phyloP scores from a whole-genome alignment of 2,888 invertebrate species.

The Torymus tubicola region DNA sequence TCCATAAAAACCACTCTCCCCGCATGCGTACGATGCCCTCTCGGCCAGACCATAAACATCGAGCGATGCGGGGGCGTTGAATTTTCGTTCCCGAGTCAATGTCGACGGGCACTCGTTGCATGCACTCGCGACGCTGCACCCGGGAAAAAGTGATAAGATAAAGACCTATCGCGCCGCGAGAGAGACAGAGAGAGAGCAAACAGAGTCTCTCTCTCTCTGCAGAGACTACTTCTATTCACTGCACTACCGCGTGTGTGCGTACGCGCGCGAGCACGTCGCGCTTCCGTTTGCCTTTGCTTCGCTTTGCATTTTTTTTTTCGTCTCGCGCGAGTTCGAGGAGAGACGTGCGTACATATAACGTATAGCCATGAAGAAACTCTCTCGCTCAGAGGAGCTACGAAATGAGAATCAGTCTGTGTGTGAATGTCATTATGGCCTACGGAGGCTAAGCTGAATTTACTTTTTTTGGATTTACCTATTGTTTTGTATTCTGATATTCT shows the following conservation, averaged over 20 bases:
- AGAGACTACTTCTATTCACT: conserved; percentile 33
- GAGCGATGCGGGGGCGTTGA: conserved; percentile 23
- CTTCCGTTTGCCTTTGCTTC: conserved; percentile 39
- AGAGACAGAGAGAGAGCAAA: conserved; percentile 25
- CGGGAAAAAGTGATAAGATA: conserved; percentile 66
- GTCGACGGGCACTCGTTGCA: conserved; percentile 18
- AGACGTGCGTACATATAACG: too few relatives aligned
- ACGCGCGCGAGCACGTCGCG: conserved; percentile 7
- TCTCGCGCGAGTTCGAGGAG: background rate
- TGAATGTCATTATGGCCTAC: too few relatives aligned
- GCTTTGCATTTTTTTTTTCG: conserved; percentile 25
- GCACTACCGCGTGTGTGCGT: background rate
- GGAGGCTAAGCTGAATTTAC: too few relatives aligned
- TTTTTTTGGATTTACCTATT: too few relatives aligned
- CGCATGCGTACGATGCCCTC: background rate
- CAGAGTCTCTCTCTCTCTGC: conserved; percentile 12
- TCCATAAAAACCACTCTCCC: too few relatives aligned
- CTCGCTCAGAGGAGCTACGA: too few relatives aligned
- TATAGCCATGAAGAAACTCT: too few relatives aligned
- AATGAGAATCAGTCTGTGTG: too few relatives aligned
- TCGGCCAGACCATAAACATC: conserved; percentile 17
- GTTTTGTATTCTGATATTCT: too few relatives aligned
- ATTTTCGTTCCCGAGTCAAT: conserved; percentile 45
- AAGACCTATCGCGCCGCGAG: conserved; percentile 61
- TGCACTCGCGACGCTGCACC: background rate